Evolutionary conservation across 2,113 vertebrate genomes (phyloP).

Genomic region (Callipepla californica): DNA sequence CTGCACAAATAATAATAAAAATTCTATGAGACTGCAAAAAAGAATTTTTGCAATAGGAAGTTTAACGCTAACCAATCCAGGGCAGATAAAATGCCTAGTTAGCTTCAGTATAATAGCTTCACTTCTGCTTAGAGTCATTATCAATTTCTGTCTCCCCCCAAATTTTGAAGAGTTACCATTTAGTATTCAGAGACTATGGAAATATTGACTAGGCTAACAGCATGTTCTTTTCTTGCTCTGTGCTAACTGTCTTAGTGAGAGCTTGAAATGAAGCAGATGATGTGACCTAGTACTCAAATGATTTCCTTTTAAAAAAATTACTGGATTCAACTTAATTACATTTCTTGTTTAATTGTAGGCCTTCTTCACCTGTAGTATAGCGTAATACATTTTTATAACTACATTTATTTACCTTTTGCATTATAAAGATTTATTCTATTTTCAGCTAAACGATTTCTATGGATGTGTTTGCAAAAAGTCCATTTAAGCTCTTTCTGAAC

Average conservation of each 20-base stretch:
- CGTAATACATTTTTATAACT: not conserved
- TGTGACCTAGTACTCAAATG: not conserved
- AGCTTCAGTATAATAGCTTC: not conserved
- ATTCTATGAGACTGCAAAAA: not conserved
- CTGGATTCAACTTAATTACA: constrained; percentile 48
- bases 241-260: constrained; percentile 37
- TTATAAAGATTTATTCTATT: not conserved
- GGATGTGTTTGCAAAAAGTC: not conserved
- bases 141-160: not conserved
- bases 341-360: constrained; percentile 62
- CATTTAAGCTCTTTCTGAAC: not conserved
- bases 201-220: constrained; percentile 42
- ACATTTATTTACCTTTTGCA: not conserved
- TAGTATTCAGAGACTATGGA: constrained; percentile 15
- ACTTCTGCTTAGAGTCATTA: not conserved
- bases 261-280: constrained; percentile 58
- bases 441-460: not conserved
- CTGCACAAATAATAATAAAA: constrained; percentile 2
- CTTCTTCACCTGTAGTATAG: constrained; percentile 2
- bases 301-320: constrained; percentile 13
- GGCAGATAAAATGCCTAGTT: not conserved
- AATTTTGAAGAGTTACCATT: constrained; percentile 7
- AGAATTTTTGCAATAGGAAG: not conserved
- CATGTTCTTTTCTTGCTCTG: constrained; percentile 23
- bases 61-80: not conserved